Evolutionary conservation across 2,113 vertebrate genomes (phyloP), one percentile per base, ranked within the genome.

Genomic region (Scolopax mira): DNA sequence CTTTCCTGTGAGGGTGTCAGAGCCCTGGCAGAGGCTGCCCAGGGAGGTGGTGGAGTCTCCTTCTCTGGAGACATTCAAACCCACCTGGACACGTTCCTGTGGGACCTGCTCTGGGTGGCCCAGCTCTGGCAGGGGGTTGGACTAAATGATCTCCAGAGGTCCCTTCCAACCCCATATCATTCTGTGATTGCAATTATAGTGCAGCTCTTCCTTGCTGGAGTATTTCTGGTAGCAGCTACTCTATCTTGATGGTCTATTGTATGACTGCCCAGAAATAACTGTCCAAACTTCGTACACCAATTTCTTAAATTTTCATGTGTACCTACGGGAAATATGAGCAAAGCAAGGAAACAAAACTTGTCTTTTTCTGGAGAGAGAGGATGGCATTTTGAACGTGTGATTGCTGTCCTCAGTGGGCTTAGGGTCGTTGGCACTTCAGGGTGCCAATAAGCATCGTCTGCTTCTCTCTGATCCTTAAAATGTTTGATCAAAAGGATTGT

Each of bases 341-440:
- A 39, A 91, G 69, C 23, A 41, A 73, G 28, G 28, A 33, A 66
- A 30, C 9, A 35, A 44, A 70, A 39, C 3, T 12, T 31, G 6
- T 25, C 23, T 10, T 77, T 39, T 39, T 81, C 27, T 7, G 24
- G 60, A 39, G 77, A 21, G 27, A 5, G 7, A 24, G 11, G 12
- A 30, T 70, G 64, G 18, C 27, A 35, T 44, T 72, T 75, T 39
- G 42, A 5, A 84, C 9, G 64, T 9, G 10, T 9, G 37, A 18
- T 3, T 44, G 21, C 22, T 22, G 3, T 33, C 39, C 70, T 69
- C 28, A 33, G 0, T 13, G 48, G 42, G 21, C 0, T 3, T 23
- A 13, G 49, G 11, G 24, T 41, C 42, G 41, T 3, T 49, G 54
- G 58, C 27, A 37, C 41, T 21, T 91, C 41, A 39, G 73, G 46